Evolutionary conservation across 2,888 invertebrate genomes (phyloP).

Genomic region (Hecatera dysodea): DNA sequence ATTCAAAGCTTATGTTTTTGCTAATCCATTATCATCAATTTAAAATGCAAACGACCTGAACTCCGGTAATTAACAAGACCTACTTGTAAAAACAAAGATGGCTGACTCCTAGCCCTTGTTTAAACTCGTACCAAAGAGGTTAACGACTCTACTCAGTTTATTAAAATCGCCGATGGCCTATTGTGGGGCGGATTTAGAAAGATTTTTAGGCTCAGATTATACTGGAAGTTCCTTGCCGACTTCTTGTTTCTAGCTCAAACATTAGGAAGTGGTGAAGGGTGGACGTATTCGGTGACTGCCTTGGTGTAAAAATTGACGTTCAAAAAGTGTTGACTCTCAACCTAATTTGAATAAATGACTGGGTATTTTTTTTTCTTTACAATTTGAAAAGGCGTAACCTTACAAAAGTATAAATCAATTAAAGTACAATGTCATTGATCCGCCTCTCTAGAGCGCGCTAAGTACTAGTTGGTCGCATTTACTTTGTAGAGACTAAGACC

Average conservation of each 20-base stretch:
- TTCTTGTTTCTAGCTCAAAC: no score
- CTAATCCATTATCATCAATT: slow-evolving; percentile 45
- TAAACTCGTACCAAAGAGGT: slow-evolving; percentile 58
- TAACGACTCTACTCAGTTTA: slow-evolving; percentile 59
- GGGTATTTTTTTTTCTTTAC: no score
- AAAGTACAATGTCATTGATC: no score
- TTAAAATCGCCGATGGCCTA: slow-evolving; percentile 53
- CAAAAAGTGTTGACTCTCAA: no score
- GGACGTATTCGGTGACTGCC: no score
- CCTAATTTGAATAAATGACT: no score
- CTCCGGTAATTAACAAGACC: slow-evolving; percentile 46
- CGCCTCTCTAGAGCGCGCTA: no score
- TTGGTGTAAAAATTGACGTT: no score
- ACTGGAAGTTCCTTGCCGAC: no score
- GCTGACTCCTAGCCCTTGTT: slow-evolving; percentile 47
- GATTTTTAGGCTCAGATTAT: neutral
- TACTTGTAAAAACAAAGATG: slow-evolving; percentile 47
- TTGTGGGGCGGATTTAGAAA: slow-evolving; percentile 38
- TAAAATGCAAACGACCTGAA: slow-evolving; percentile 53
- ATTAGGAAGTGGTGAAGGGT: no score
- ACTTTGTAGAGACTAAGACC: no score
- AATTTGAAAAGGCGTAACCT: neutral
- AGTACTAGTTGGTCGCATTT: no score
- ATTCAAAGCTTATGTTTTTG: slow-evolving; percentile 26
- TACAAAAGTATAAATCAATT: neutral